These are phyloP conservation scores for Hymenopus coronatus DNA, from an alignment of 2,888 invertebrate species.

Conservation along the genomic window DNA sequence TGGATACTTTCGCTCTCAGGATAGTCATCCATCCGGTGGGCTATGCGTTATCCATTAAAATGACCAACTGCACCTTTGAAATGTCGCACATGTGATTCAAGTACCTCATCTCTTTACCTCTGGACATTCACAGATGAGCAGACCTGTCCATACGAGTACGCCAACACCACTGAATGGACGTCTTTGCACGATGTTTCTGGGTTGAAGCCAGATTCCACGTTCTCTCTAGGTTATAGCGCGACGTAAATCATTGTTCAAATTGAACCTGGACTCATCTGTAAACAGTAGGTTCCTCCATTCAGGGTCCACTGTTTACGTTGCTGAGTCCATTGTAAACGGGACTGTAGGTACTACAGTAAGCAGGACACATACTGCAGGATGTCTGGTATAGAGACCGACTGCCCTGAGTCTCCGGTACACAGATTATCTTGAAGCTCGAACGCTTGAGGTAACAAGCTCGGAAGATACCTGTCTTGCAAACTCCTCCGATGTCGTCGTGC, in stretches of 20 bases:
- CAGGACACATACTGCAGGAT: no score
- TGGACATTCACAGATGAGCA: background rate
- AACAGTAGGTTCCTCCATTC: background rate
- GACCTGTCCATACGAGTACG: background rate
- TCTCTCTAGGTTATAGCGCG: background rate
- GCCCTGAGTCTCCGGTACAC: no score
- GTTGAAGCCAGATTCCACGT: background rate
- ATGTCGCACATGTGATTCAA: no score
- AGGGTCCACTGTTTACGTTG: no score
- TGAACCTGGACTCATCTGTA: background rate
- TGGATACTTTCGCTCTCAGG: no score
- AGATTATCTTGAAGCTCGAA: no score
- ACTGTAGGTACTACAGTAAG: background rate
- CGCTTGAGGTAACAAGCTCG: background rate
- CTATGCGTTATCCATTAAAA: no score
- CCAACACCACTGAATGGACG: background rate
- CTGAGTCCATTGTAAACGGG: background rate
- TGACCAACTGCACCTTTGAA: no score
- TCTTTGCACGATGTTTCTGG: background rate
- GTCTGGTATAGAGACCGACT: no score
- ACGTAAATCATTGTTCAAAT: background rate
- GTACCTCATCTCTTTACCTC: no score
- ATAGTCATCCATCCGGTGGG: no score
- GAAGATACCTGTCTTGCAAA: background rate
- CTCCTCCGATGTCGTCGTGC: no score